These are phyloP conservation scores for Thymelicus acteon DNA, from an alignment of 2,888 invertebrate species.

Conservation along the genomic window DNA sequence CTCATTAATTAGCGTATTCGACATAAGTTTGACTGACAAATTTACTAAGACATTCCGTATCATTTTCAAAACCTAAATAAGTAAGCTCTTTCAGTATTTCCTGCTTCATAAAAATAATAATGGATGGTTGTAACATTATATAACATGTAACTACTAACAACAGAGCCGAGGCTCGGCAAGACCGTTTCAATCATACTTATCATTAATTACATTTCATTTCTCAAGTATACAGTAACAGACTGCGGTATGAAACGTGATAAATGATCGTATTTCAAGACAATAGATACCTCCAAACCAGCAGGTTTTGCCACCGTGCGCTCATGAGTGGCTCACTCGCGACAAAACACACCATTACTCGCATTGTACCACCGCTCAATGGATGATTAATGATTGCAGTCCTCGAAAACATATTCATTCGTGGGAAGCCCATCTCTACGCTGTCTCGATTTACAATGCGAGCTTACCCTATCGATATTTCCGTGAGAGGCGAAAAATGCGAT, in stretches of 20 bases:
- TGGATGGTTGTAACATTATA: slow-evolving; percentile 26
- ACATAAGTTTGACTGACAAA: slow-evolving; percentile 60
- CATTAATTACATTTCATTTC: slow-evolving; percentile 46
- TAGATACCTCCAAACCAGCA: slow-evolving; percentile 52
- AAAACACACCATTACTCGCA: slow-evolving; percentile 73
- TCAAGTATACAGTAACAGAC: slow-evolving; percentile 27
- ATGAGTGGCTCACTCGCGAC: slow-evolving; percentile 60
- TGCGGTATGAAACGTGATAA: slow-evolving; percentile 55
- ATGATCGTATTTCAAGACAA: slow-evolving; percentile 59
- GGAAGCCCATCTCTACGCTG: slow-evolving; percentile 59
- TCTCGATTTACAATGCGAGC: slow-evolving; percentile 63
- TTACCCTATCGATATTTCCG: slow-evolving; percentile 70
- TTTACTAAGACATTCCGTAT: slow-evolving; percentile 49
- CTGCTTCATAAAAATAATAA: slow-evolving; percentile 42
- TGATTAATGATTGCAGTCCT: slow-evolving; percentile 75
- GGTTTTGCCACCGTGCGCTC: slow-evolving; percentile 55
- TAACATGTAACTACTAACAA: background rate
- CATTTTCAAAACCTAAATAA: slow-evolving; percentile 43
- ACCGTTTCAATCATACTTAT: slow-evolving; percentile 43
- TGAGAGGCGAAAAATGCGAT: slow-evolving; percentile 76
- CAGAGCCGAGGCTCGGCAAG: slow-evolving; percentile 39
- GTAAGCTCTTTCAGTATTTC: slow-evolving; percentile 32
- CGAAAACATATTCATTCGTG: slow-evolving; percentile 76
- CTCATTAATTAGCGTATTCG: slow-evolving; percentile 51
- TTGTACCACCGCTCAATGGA: slow-evolving; percentile 75